Evolutionary conservation across 2,797 vertebrate species (phyloP).

Genomic region (Enteromius treurensis): DNA sequence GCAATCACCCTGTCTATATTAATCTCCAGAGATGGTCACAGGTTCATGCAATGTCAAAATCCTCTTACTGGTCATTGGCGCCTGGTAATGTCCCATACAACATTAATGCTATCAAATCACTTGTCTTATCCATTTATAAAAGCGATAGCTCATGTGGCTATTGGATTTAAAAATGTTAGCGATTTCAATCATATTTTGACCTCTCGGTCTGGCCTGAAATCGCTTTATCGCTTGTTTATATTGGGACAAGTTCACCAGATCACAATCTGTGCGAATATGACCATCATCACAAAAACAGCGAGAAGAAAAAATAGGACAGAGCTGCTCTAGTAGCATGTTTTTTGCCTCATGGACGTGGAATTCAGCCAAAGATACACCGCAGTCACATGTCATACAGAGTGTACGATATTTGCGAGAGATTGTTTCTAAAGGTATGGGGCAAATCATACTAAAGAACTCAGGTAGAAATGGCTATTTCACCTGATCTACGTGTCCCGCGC

Average conservation of each 20-base stretch:
- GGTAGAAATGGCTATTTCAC: slow-evolving; percentile 19
- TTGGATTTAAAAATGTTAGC: slow-evolving; percentile 63
- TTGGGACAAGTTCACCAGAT: background rate
- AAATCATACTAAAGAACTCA: slow-evolving; percentile 16
- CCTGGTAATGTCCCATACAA: slow-evolving; percentile 39
- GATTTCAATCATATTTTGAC: slow-evolving; percentile 40
- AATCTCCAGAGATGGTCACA: slow-evolving; percentile 39
- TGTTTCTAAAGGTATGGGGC: slow-evolving; percentile 18
- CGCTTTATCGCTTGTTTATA: background rate
- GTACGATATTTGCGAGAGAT: background rate
- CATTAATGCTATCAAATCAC: slow-evolving; percentile 67
- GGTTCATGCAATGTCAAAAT: slow-evolving; percentile 62
- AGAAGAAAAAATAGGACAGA: background rate
- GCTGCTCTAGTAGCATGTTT: background rate
- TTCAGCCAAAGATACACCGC: background rate
- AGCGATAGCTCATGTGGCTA: slow-evolving; percentile 59
- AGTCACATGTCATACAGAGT: background rate
- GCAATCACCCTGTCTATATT: background rate
- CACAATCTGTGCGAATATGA: slow-evolving; percentile 12
- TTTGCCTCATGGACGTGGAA: background rate
- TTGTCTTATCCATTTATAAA: slow-evolving; percentile 68
- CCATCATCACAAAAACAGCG: background rate
- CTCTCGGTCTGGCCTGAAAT: slow-evolving; percentile 32
- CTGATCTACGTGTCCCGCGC: background rate
- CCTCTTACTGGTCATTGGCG: slow-evolving; percentile 68